A percentile compares a stretch with the other conserved stretches of the same genome.
Conservation (phyloP, 2,888 invertebrate genomes). For the Frankliniella fusca region DNA sequence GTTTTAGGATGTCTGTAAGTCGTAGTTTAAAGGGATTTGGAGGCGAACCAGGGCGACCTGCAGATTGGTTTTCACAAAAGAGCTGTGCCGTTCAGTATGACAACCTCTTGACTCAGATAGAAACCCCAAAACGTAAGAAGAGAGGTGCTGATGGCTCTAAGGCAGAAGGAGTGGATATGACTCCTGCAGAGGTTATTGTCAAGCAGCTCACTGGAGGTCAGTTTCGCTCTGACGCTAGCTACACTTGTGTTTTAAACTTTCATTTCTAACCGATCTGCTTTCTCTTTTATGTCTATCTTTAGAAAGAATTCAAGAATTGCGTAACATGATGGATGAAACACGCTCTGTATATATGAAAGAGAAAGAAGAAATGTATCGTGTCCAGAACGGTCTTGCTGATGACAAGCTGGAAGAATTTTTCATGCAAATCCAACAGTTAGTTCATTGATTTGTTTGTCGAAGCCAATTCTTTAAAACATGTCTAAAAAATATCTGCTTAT, state of each 20-base stretch:
- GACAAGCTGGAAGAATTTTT: constrained; percentile 71
- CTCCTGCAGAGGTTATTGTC: constrained; percentile 74
- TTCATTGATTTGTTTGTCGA: constrained; percentile 31
- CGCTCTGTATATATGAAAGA: constrained; percentile 69
- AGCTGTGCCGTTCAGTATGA: constrained; percentile 88
- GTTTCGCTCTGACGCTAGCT: neutral
- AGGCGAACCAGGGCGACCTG: constrained; percentile 67
- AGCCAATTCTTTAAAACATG: neutral
- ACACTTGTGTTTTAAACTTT: neutral
- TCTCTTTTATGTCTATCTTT: neutral
- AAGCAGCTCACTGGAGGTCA: constrained; percentile 62
- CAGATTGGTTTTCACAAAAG: constrained; percentile 87
- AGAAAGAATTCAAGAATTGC: constrained; percentile 38
- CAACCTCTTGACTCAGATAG: constrained; percentile 72
- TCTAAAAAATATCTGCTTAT: constrained; percentile 26
- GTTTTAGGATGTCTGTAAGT: constrained; percentile 74
- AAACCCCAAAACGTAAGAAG: constrained; percentile 81
- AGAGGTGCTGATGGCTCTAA: constrained; percentile 55
- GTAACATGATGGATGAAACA: constrained; percentile 53
- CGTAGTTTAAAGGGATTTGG: constrained; percentile 67
- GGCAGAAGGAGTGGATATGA: constrained; percentile 54
- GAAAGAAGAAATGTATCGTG: constrained; percentile 58
- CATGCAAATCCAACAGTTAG: constrained; percentile 63
- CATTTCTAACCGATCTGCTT: neutral
- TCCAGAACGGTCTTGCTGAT: constrained; percentile 61